Base-by-base conservation (phyloP, 2,797 vertebrate genomes). In the Yasuhikotakia modesta region DNA sequence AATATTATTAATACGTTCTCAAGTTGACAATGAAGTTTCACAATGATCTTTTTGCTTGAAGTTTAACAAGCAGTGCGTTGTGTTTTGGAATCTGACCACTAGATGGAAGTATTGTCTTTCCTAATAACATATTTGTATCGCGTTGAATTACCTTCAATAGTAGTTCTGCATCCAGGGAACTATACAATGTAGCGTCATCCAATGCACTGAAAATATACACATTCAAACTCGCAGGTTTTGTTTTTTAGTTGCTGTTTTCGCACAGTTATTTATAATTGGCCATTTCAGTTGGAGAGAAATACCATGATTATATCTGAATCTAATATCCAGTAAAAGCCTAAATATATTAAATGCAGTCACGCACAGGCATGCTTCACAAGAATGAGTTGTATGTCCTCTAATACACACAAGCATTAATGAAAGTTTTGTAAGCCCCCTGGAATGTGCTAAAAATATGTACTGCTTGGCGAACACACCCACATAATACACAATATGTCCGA, bases 361-460 rank as follows among this genome's bases (percentile, higher is more conserved):
- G 72, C 66, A 79, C 79, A 70, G 66, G 76, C 57, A 64, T 79
- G 58, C 76, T 76, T 71, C 46, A 65, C 52, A 78, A 77, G 67
- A 81, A 80, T 76, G 58, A 80, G 48, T 61, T 19, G 30, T 66
- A 50, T 80, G 68, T 78, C 50, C 45, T 79, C 39, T 75, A 65
- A 76, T 67, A 75, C 69, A 84, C 76, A 80, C 64, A 55, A 72
- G 39, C 67, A 27, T 5, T 55, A 46, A 73, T 30, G 75, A 76
- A 46, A 53, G 60, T 27, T 77, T 80, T 82, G 80, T 82, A 81
- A 82, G 77, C 80, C 66, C 71, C 72, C 58, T 69, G 73, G 68
- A 84, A 82, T 85, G 81, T 80, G 70, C 78, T 83, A 83, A 76
- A 81, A 84, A 84, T 84, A 80, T 60, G 27, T 43, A 53, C 16